Evolutionary conservation across 2,888 invertebrate species (phyloP).

Genomic region (Polyploca ridens): DNA sequence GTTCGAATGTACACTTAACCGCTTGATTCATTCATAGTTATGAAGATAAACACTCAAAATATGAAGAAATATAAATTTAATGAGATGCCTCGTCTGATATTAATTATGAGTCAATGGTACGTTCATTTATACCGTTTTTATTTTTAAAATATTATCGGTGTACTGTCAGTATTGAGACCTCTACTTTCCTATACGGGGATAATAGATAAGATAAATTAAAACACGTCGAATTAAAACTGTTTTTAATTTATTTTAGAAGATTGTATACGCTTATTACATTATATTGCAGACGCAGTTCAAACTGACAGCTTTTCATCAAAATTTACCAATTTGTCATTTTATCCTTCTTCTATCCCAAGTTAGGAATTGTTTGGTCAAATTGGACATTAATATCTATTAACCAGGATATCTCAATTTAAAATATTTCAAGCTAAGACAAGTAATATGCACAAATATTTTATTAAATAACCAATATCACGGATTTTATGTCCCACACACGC

Average conservation of each 20-base stretch:
- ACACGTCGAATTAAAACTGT: no score
- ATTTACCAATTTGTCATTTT: no score
- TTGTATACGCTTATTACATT: no score
- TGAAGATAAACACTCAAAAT: not conserved
- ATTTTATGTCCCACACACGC: constrained; percentile 40
- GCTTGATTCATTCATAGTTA: not conserved
- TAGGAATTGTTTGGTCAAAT: no score
- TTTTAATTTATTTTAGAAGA: no score
- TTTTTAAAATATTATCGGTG: not conserved
- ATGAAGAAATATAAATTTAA: not conserved
- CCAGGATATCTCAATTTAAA: not conserved
- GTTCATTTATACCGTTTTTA: not conserved
- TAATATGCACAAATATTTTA: not conserved
- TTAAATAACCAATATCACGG: constrained; percentile 18
- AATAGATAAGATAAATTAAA: no score
- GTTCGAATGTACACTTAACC: not conserved
- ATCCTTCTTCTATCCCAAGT: no score
- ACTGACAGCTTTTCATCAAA: no score
- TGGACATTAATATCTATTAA: no score
- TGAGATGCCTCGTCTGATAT: not conserved
- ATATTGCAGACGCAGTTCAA: no score
- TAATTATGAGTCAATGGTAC: not conserved
- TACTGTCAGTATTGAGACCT: not conserved
- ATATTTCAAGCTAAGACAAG: not conserved
- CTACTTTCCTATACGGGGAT: no score